Conservation (phyloP, 2,888 invertebrate genomes). For the Agonopterix alstromeriana region DNA sequence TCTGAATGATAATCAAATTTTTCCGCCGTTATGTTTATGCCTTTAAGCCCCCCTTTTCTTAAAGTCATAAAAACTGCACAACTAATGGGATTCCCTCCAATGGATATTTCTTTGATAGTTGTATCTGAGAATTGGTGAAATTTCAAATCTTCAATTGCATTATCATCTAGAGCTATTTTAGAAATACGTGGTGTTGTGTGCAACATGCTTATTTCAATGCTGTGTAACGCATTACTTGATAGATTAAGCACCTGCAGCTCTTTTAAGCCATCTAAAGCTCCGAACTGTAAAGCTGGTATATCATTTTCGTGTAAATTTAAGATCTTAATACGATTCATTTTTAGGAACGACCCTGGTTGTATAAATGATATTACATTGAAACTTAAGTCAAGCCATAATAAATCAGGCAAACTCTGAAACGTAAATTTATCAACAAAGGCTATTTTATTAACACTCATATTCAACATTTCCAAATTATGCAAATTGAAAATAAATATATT, state of each 20-base stretch:
- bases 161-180: conserved; percentile 15
- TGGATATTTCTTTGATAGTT: conserved; percentile 10
- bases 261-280: conserved; percentile 16
- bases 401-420: conserved; percentile 13
- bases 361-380: conserved; percentile 15
- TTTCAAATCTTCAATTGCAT: conserved; percentile 12
- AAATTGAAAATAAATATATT: conserved; percentile 11
- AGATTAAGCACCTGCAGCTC: conserved; percentile 12
- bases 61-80: conserved; percentile 15
- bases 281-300: conserved; percentile 15
- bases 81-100: conserved; percentile 19
- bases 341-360: conserved; percentile 19
- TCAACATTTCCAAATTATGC: conserved; percentile 8
- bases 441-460: conserved; percentile 16
- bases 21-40: conserved; percentile 14
- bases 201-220: conserved; percentile 14
- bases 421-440: conserved; percentile 15
- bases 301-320: conserved; percentile 14
- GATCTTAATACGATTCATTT: conserved; percentile 8
- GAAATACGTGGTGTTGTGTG: conserved; percentile 5
- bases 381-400: conserved; percentile 17
- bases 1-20: conserved; percentile 18
- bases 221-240: conserved; percentile 14
- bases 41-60: conserved; percentile 8
- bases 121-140: conserved; percentile 11